Percentiles rank a stretch among this genome's conserved stretches.
Conservation (phyloP, 2,888 invertebrate species). For the Macrosiphum euphorbiae region DNA sequence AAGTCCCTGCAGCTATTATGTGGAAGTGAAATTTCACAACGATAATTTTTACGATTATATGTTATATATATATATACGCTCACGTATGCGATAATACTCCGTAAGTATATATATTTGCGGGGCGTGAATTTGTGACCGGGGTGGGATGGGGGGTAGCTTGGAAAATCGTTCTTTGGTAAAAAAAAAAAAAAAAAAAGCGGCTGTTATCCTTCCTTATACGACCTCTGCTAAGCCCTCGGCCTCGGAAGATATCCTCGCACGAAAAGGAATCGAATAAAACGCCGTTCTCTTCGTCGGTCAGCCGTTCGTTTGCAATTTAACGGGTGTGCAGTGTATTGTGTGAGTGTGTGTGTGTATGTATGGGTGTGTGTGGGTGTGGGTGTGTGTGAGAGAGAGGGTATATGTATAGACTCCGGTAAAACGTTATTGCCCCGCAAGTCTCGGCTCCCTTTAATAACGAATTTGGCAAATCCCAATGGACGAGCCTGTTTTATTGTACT, state of each 20-base stretch:
- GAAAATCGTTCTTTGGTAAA: slow-evolving; percentile 5
- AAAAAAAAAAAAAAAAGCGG: neutral
- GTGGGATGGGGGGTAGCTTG: neutral
- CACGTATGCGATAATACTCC: neutral
- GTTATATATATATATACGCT: neutral
- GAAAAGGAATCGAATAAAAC: slow-evolving; percentile 39
- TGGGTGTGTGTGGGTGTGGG: neutral
- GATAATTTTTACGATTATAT: neutral
- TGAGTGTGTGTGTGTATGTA: neutral
- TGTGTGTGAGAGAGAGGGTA: too few relatives aligned
- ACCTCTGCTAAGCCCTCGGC: neutral
- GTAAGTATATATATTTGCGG: neutral
- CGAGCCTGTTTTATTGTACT: slow-evolving; percentile 30
- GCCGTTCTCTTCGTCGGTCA: neutral
- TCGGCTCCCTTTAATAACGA: slow-evolving; percentile 52
- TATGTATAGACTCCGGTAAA: slow-evolving; percentile 16
- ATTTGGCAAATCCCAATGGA: slow-evolving; percentile 59
- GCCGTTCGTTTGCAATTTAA: slow-evolving; percentile 56
- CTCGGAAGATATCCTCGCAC: neutral
- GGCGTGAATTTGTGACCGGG: neutral
- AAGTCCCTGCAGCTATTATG: neutral
- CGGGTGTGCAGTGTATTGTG: neutral
- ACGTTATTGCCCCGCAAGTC: slow-evolving; percentile 31
- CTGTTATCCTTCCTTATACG: neutral
- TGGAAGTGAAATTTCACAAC: neutral